Percentiles rank a stretch among this genome's conserved stretches.
phyloP scores from a whole-genome alignment of 2,113 vertebrate species.

The Pitta sordida region DNA sequence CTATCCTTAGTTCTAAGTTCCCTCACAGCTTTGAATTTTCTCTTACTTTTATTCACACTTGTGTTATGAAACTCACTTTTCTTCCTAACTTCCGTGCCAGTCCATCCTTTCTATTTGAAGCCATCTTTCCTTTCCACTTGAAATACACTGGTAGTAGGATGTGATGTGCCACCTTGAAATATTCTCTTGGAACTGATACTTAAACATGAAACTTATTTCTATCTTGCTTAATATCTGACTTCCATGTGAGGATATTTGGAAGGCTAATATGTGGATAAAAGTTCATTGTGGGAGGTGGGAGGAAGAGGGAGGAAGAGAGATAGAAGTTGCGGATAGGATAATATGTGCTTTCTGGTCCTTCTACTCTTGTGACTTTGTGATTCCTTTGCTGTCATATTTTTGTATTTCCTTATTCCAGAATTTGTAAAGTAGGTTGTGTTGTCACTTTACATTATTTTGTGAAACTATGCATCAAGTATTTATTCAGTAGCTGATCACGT shows the following conservation, averaged over 20 bases:
- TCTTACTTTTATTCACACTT: not conserved
- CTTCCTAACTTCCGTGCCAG: not conserved
- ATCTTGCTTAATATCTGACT: not conserved
- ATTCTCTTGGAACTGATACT: not conserved
- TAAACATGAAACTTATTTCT: not conserved
- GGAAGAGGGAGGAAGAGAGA: not conserved
- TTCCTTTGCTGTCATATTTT: not conserved
- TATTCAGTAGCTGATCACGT: not conserved
- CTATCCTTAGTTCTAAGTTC: not conserved
- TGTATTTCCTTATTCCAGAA: not conserved
- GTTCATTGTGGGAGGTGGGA: not conserved
- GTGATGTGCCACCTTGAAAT: not conserved
- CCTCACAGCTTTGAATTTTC: not conserved
- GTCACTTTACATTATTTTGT: not conserved
- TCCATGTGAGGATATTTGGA: not conserved
- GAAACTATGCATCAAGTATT: not conserved
- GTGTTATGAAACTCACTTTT: not conserved
- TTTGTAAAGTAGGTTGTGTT: not conserved
- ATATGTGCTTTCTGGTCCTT: not conserved
- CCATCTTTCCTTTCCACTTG: not conserved
- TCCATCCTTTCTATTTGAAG: not conserved
- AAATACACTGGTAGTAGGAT: not conserved
- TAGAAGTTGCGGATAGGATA: not conserved
- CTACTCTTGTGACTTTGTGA: not conserved
- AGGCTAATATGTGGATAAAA: not conserved